Conservation (phyloP, 2,888 invertebrate genomes). For the Muscina levida region DNA sequence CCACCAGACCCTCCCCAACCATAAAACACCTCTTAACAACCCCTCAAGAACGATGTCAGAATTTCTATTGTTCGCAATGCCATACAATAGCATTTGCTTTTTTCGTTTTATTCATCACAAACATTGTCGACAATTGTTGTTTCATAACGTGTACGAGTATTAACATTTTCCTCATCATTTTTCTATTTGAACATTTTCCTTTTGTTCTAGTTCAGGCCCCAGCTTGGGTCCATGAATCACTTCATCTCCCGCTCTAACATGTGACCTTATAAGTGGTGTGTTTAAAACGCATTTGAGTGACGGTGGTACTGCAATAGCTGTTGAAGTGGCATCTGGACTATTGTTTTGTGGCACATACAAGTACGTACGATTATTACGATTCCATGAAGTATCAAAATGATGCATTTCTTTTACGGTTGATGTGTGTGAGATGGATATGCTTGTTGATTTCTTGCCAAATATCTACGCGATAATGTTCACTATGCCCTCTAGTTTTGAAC, state of each 20-base stretch:
- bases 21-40: slow-evolving; percentile 20
- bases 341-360: slow-evolving; percentile 36
- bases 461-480: slow-evolving; percentile 35
- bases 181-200: slow-evolving; percentile 36
- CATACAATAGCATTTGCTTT: slow-evolving; percentile 37
- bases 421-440: not conserved
- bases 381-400: not conserved
- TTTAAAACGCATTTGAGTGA: slow-evolving; percentile 52
- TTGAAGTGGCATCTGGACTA: slow-evolving; percentile 45
- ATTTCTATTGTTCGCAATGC: slow-evolving; percentile 15
- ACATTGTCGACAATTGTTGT: slow-evolving; percentile 43
- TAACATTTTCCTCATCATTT: slow-evolving; percentile 24
- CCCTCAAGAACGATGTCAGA: not conserved
- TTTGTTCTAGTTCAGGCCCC: slow-evolving; percentile 8
- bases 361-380: slow-evolving; percentile 21
- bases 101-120: not conserved
- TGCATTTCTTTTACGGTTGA: not conserved
- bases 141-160: slow-evolving; percentile 19
- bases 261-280: slow-evolving; percentile 50
- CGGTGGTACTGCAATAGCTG: not conserved
- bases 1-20: not conserved
- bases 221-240: not conserved
- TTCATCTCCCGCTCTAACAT: slow-evolving; percentile 11
- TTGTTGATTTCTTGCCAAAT: slow-evolving; percentile 16
- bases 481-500: not conserved